Conservation (phyloP, 2,888 invertebrate species). For the Leucophenga maculata region DNA sequence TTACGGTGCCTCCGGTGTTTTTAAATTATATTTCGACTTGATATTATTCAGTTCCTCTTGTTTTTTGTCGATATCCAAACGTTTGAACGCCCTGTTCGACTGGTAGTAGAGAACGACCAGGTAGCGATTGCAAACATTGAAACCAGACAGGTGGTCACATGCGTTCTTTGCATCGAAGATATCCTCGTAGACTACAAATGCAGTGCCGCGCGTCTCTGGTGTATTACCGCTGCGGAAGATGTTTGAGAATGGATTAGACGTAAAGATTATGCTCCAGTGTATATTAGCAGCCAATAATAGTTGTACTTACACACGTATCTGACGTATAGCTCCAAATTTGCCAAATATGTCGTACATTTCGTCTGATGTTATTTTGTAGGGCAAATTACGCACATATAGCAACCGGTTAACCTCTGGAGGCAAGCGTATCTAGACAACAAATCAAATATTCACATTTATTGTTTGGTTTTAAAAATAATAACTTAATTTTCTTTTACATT, state of each 20-base stretch:
- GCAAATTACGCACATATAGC: constrained; percentile 95
- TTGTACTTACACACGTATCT: constrained; percentile 93
- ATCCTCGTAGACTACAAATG: constrained; percentile 99
- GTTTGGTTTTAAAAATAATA: constrained; percentile 28
- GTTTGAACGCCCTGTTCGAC: constrained; percentile 95
- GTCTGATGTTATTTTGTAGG: constrained; percentile 99
- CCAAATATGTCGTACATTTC: constrained; percentile 99
- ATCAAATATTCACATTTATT: constrained; percentile 31
- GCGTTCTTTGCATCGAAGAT: constrained; percentile 99
- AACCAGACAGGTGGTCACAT: constrained; percentile 98
- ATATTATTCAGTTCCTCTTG: constrained; percentile 95
- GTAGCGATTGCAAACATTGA: constrained; percentile 99
- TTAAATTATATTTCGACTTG: constrained; percentile 93
- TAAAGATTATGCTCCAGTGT: background rate
- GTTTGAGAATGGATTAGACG: background rate
- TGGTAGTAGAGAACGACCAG: constrained; percentile 99
- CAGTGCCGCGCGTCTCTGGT: constrained; percentile 97
- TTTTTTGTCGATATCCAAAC: constrained; percentile 95
- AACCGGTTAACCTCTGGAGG: constrained; percentile 99
- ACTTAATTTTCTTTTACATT: constrained; percentile 60
- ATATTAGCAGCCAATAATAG: background rate
- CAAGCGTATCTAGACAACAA: constrained; percentile 85
- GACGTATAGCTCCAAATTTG: constrained; percentile 98
- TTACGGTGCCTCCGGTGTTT: constrained; percentile 70
- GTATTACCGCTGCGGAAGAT: constrained; percentile 87